Evolutionary conservation across 2,888 invertebrate genomes (phyloP).

Genomic region (Liposcelis brunnea): DNA sequence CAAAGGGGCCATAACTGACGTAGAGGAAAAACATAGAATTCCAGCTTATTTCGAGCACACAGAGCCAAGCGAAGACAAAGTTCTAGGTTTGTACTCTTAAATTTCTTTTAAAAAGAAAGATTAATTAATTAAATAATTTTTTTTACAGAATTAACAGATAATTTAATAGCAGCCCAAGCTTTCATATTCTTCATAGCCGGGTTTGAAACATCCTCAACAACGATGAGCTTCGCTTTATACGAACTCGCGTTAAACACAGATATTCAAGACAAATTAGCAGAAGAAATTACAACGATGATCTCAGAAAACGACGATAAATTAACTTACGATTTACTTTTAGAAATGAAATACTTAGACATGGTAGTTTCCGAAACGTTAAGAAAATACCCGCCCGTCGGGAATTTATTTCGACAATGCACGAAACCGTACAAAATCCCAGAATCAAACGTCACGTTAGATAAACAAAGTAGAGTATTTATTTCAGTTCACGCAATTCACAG

Average conservation of each 20-base stretch:
- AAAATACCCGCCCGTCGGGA: slow-evolving; percentile 22
- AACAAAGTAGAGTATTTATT: slow-evolving; percentile 18
- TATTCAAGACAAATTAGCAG: slow-evolving; percentile 16
- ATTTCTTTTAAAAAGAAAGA: not conserved
- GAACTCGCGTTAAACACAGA: slow-evolving; percentile 18
- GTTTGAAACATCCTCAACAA: slow-evolving; percentile 19
- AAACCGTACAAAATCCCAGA: slow-evolving; percentile 18
- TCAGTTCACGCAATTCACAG: slow-evolving; percentile 21
- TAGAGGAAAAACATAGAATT: not conserved
- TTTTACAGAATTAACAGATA: not conserved
- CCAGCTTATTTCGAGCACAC: not conserved
- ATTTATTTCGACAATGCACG: slow-evolving; percentile 19
- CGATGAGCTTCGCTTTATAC: slow-evolving; percentile 17
- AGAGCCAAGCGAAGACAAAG: not conserved
- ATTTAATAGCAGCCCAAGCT: slow-evolving; percentile 12
- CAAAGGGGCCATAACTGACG: slow-evolving; percentile 1
- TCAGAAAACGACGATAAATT: slow-evolving; percentile 14
- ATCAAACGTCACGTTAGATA: slow-evolving; percentile 17
- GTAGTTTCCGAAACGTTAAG: slow-evolving; percentile 23
- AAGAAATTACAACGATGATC: slow-evolving; percentile 17
- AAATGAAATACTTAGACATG: slow-evolving; percentile 19
- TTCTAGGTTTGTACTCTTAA: not conserved
- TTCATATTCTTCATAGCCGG: slow-evolving; percentile 20
- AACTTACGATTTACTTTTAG: slow-evolving; percentile 16
- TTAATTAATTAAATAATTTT: not conserved